These are phyloP conservation scores for Globodera ellingtonae DNA, from an alignment of 1,140 invertebrate genomes.

Conservation along the genomic window DNA sequence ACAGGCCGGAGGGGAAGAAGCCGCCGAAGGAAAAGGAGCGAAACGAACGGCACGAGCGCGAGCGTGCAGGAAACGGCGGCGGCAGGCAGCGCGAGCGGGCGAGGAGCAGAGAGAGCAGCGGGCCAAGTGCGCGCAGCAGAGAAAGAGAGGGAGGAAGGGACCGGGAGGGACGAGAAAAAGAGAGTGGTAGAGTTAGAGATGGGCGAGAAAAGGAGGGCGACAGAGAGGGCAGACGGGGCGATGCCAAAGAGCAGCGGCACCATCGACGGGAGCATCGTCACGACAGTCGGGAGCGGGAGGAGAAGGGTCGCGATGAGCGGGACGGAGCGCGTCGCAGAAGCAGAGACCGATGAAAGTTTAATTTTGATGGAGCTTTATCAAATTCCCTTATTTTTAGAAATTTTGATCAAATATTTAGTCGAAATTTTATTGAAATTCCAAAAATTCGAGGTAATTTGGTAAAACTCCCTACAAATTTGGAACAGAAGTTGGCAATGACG, in stretches of 20 bases:
- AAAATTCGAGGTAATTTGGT: no score
- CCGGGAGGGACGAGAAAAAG: conserved; percentile 37
- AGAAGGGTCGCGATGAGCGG: neutral
- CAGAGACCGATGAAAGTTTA: neutral
- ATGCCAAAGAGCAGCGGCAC: conserved; percentile 34
- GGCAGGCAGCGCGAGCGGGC: conserved; percentile 8
- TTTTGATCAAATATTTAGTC: no score
- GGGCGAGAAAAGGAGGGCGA: conserved; percentile 13
- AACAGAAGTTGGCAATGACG: no score
- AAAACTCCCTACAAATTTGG: no score
- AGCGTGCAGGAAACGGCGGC: conserved; percentile 20
- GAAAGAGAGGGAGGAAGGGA: conserved; percentile 30
- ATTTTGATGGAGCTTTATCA: no score
- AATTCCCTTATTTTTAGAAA: no score
- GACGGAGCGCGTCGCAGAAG: neutral
- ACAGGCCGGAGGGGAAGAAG: conserved; percentile 32
- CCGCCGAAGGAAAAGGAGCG: conserved; percentile 12
- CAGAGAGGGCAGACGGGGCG: conserved; percentile 4
- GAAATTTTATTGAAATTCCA: no score
- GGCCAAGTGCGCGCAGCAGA: conserved; percentile 11
- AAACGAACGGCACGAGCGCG: neutral
- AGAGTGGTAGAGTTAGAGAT: neutral
- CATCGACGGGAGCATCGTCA: conserved; percentile 39
- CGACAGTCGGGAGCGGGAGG: conserved; percentile 24
- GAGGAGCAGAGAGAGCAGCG: conserved; percentile 19